phyloP scores from a whole-genome alignment of 2,888 invertebrate species.

The Dasysyrphus albostriatus region DNA sequence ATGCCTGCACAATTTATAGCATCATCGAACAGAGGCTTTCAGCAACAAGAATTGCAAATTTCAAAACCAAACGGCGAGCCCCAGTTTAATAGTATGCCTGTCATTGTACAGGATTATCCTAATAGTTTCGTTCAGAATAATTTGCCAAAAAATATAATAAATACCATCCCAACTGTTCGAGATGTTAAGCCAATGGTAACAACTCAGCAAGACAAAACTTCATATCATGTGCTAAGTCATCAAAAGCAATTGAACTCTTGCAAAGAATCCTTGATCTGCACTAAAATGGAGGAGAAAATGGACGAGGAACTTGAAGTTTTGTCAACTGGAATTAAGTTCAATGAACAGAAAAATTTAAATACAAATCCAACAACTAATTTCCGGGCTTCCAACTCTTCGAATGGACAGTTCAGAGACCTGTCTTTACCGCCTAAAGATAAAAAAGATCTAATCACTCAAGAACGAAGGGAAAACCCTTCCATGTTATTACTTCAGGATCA shows the following conservation, averaged over 20 bases:
- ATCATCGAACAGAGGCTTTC: neutral
- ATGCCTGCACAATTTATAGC: neutral
- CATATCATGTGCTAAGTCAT: neutral
- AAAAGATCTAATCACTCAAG: neutral
- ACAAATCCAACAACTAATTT: neutral
- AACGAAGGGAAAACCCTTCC: neutral
- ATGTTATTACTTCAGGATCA: neutral
- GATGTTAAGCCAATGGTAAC: neutral
- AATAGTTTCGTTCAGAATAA: neutral
- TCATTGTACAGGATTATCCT: neutral
- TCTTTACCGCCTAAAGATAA: neutral
- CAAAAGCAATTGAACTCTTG: conserved; percentile 3
- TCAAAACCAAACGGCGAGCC: neutral
- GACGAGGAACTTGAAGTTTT: neutral
- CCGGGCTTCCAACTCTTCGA: neutral
- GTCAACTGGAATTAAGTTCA: neutral
- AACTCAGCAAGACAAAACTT: neutral
- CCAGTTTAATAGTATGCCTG: neutral
- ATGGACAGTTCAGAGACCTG: neutral
- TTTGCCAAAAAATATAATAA: neutral
- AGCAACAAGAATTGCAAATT: neutral
- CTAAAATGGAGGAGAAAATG: neutral
- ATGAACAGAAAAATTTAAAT: neutral
- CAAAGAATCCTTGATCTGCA: neutral
- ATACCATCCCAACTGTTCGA: neutral